Base-by-base conservation (phyloP, 53 echinoderm and acorn worm species). In the Hippasteria phrygiana region DNA sequence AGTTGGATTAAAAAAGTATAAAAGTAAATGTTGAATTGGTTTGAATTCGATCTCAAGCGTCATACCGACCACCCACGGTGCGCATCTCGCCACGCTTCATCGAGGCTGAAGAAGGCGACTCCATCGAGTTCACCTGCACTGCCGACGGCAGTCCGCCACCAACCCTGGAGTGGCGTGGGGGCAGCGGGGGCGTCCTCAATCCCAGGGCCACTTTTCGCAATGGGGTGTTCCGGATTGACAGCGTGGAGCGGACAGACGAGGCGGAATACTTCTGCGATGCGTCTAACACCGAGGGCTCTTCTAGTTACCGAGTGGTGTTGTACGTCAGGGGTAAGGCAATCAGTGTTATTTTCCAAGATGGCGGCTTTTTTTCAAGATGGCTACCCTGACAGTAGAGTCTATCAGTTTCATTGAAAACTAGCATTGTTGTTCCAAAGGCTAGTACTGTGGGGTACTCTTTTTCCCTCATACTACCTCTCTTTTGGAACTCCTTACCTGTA, bases 211-310 rank as follows among this genome's bases (percentile, higher is more conserved):
- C 88, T 16, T 90, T 97, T 50, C 71, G 71, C 0, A 63, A 93
- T 41, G 97, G 97, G 18, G 41, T 91, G 53, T 93, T 97, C 83
- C 78, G 92, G 8, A 97, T 97, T 41, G 93, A 93, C 0, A 90
- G 81, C 39, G 95, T 74, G 17, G 71, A 89, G 32, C 54, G 90
- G 34, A 50, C 86, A 0, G 95, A 97, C 59, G 97, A 97, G 59
- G 97, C 93, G 0, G 97, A 97, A 76, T 97, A 97, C 38, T 92
- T 88, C 90, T 97, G 97, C 43, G 95, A 97, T 71, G 97, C 90
- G 0, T 75, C 87, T 65, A 97, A 97, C 73, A 65, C 83, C 1
- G 97, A 89, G 9, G 97, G 97, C 6, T 90, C 87, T 34, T 67
- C 83, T 0, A 78, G 89, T 20, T 81, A 91, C 24, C 88, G 97